Conservation (phyloP, 2,888 invertebrate species). For the Gastracanthus pulcherrimus region DNA sequence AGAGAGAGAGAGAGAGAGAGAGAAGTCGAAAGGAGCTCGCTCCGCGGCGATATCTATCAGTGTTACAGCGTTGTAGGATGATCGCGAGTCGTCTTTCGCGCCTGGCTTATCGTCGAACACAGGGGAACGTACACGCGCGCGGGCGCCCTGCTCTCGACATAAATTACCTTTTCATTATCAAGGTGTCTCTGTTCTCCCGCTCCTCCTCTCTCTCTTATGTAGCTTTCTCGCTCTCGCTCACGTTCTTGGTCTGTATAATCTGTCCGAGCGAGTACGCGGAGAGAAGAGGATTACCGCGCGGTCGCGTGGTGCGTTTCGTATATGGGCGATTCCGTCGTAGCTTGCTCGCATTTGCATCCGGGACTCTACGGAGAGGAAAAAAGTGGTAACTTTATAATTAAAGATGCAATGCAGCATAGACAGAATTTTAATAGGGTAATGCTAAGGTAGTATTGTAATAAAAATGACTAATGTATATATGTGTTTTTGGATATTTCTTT, state of each 20-base stretch:
- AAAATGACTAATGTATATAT: too few relatives aligned
- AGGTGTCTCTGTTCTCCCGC: conserved; percentile 3
- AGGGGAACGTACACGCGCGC: conserved; percentile 18
- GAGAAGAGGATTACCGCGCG: conserved; percentile 39
- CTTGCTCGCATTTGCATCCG: too few relatives aligned
- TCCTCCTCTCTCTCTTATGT: not conserved
- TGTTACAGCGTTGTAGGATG: conserved; percentile 34
- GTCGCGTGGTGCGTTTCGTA: not conserved
- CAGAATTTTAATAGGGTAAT: too few relatives aligned
- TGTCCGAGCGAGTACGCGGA: not conserved
- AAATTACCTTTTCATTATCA: conserved; percentile 58
- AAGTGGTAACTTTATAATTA: too few relatives aligned
- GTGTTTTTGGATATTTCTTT: too few relatives aligned
- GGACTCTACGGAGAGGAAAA: too few relatives aligned
- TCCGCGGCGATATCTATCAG: conserved; percentile 38
- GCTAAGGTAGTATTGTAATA: too few relatives aligned
- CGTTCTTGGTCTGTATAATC: conserved; percentile 23
- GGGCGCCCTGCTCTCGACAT: conserved; percentile 35
- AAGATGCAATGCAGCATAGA: too few relatives aligned
- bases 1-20: not conserved
- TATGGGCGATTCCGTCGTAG: too few relatives aligned
- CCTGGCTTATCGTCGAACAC: conserved; percentile 50
- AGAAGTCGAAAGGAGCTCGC: not conserved
- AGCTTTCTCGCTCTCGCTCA: not conserved
- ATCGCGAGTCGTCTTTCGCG: conserved; percentile 7